phyloP scores from a whole-genome alignment of 2,797 vertebrate genomes.

The Betta splendens region DNA sequence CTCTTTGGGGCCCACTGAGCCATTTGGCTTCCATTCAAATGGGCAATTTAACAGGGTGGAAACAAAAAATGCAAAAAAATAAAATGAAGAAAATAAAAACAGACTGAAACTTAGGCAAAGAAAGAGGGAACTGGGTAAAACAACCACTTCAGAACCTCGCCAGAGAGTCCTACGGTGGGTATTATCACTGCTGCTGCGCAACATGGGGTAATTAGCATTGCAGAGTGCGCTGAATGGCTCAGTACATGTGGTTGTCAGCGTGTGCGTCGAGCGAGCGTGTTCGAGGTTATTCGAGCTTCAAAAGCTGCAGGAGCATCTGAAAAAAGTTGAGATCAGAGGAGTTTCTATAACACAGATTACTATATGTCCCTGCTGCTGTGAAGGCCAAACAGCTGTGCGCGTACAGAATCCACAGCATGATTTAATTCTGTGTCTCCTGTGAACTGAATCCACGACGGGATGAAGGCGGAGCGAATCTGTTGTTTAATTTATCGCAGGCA shows the following conservation, averaged over 20 bases:
- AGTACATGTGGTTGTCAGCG: conserved; percentile 2
- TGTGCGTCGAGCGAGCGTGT: conserved; percentile 8
- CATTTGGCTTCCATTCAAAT: conserved; percentile 68
- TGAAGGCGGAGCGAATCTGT: conserved; percentile 39
- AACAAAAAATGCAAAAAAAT: conserved; percentile 10
- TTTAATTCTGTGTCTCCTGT: conserved; percentile 33
- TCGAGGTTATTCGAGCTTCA: conserved; percentile 16
- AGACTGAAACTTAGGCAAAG: conserved; percentile 46
- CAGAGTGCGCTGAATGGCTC: conserved; percentile 9
- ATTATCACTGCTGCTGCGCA: conserved; percentile 39
- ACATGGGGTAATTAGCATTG: conserved; percentile 63
- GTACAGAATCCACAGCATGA: conserved; percentile 31
- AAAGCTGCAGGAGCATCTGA: conserved; percentile 26
- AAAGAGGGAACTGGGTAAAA: conserved; percentile 16
- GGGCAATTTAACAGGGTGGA: conserved; percentile 47
- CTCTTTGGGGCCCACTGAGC: conserved; percentile 54
- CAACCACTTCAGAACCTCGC: conserved; percentile 38
- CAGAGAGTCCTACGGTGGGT: conserved; percentile 28
- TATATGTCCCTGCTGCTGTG: conserved; percentile 19
- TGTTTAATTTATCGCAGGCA: conserved; percentile 62
- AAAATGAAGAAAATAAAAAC: conserved; percentile 21
- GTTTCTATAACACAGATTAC: conserved; percentile 50
- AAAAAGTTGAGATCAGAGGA: conserved; percentile 42
- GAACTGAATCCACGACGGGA: conserved; percentile 34
- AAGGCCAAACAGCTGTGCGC: conserved; percentile 34